Conservation (phyloP, 1,140 invertebrate genomes). For the Sesamia nonagrioides region DNA sequence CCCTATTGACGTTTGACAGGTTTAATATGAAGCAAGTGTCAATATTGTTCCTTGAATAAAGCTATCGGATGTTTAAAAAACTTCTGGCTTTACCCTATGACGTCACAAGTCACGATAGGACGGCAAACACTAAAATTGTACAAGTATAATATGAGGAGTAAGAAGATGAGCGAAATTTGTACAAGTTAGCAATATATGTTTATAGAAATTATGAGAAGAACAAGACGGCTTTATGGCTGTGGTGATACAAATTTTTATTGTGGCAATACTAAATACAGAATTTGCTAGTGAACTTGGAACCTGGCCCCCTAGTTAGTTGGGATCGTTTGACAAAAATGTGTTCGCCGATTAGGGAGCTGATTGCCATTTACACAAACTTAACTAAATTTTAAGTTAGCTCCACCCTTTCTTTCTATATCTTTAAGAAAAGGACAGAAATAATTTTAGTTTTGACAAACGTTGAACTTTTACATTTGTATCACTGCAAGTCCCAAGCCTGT, state of each 20-base stretch:
- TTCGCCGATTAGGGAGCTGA: too few species aligned
- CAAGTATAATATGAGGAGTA: slow-evolving; percentile 1
- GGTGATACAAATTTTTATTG: neutral
- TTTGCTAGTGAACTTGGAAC: too few species aligned
- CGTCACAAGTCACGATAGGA: neutral
- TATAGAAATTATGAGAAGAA: neutral
- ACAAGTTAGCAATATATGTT: neutral
- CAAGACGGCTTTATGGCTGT: neutral
- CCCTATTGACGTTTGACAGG: too few species aligned
- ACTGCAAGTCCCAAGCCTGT: neutral
- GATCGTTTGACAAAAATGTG: too few species aligned
- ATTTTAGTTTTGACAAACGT: neutral
- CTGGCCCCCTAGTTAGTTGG: too few species aligned
- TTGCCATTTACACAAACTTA: too few species aligned
- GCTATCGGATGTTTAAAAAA: too few species aligned
- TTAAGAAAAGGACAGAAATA: neutral
- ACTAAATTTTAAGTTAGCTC: too few species aligned
- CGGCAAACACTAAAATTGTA: neutral
- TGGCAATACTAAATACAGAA: too few species aligned
- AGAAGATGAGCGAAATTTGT: neutral
- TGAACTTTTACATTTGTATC: slow-evolving; percentile 2
- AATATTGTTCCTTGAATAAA: too few species aligned
- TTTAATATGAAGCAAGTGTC: too few species aligned
- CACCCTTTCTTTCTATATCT: too few species aligned
- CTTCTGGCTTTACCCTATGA: neutral